Evolutionary conservation across 2,797 vertebrate genomes (phyloP).

Genomic region (Glyptemys insculpta): DNA sequence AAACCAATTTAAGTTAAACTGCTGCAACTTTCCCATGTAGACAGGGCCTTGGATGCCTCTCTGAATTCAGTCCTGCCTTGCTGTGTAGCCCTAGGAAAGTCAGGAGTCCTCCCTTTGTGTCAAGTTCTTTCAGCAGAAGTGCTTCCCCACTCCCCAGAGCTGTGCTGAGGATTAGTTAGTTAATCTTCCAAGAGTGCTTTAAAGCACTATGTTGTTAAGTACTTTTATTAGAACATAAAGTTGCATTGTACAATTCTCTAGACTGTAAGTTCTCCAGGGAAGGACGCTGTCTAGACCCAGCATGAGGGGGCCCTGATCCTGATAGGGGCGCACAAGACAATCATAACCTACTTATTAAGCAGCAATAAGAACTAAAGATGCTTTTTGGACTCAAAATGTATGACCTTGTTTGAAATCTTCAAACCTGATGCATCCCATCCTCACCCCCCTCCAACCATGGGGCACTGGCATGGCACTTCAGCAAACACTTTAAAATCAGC

Average conservation of each 20-base stretch:
- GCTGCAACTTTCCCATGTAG: neutral
- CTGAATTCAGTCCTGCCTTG: rapidly evolving
- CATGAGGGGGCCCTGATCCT: neutral
- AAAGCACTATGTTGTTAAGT: neutral
- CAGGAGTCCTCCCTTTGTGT: neutral
- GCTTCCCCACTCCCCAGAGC: neutral
- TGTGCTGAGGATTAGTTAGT: neutral
- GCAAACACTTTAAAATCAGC: neutral
- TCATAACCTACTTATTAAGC: rapidly evolving
- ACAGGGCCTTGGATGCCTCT: neutral
- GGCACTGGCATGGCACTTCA: rapidly evolving
- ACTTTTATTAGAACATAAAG: neutral
- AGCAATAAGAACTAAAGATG: neutral
- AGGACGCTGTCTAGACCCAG: neutral
- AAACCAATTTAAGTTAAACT: neutral
- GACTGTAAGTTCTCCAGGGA: neutral
- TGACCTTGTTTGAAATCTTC: neutral
- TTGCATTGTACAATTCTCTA: neutral
- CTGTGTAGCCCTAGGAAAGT: neutral
- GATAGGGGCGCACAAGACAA: neutral
- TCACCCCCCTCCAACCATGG: neutral
- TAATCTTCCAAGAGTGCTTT: neutral
- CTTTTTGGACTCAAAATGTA: neutral
- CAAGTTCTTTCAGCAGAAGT: neutral
- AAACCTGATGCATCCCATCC: neutral